A percentile compares a stretch with the other conserved stretches of the same genome.
These are phyloP conservation scores for Sitta europaea DNA, from an alignment of 2,113 vertebrate species.

Conservation along the genomic window DNA sequence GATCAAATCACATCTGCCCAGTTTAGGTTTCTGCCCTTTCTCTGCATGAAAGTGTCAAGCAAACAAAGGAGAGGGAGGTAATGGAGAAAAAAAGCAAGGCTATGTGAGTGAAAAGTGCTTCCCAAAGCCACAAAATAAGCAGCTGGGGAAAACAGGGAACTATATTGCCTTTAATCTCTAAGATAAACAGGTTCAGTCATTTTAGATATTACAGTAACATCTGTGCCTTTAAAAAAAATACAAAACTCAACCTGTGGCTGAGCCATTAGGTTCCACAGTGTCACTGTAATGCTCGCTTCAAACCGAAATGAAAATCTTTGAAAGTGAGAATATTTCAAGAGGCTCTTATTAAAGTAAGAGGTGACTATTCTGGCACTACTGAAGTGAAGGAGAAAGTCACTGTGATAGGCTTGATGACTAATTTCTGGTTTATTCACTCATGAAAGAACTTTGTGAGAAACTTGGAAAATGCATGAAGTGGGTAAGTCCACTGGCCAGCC, in stretches of 20 bases:
- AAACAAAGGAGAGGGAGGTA: conserved; percentile 22
- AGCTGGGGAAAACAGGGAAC: neutral
- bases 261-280: neutral
- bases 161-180: conserved; percentile 34
- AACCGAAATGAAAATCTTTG: neutral
- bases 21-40: conserved; percentile 17
- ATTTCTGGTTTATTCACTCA: neutral
- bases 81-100: neutral
- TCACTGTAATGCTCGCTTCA: neutral
- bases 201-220: neutral
- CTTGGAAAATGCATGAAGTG: neutral
- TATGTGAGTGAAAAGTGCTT: neutral
- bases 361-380: neutral
- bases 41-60: neutral
- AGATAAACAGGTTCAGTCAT: neutral
- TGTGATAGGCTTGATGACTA: neutral
- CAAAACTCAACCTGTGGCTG: neutral
- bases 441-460: neutral
- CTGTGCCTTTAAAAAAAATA: neutral
- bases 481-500: neutral
- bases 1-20: conserved; percentile 28
- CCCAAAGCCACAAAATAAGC: conserved; percentile 5
- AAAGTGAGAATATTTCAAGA: neutral
- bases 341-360: neutral
- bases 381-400: neutral